phyloP scores from a whole-genome alignment of 2,888 invertebrate species.

The Eilema depressum region DNA sequence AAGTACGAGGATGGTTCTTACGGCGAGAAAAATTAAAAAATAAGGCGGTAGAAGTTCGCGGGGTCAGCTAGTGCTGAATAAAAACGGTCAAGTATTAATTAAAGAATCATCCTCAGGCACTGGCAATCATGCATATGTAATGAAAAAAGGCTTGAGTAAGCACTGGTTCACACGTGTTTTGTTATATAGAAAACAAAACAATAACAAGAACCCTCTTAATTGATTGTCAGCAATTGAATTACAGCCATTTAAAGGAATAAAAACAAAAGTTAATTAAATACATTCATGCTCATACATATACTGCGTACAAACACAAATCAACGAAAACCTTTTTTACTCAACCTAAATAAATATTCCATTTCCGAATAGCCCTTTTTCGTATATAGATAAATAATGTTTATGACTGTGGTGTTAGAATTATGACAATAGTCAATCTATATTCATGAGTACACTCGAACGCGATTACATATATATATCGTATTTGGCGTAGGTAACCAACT shows the following conservation, averaged over 20 bases:
- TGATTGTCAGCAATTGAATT: not conserved
- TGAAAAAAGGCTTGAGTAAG: not conserved
- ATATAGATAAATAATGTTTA: slow-evolving; percentile 7
- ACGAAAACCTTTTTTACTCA: not conserved
- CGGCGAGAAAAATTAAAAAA: too few species aligned
- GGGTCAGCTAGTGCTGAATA: too few species aligned
- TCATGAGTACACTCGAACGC: slow-evolving; percentile 4
- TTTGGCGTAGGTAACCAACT: not conserved
- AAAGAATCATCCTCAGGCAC: too few species aligned
- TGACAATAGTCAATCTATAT: slow-evolving; percentile 14
- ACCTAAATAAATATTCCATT: not conserved
- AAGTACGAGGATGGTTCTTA: too few species aligned
- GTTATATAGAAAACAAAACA: not conserved
- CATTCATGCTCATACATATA: not conserved
- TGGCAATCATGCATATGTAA: too few species aligned
- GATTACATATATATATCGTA: slow-evolving; percentile 7
- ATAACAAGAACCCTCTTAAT: not conserved
- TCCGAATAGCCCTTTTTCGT: not conserved
- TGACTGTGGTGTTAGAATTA: not conserved
- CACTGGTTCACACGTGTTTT: not conserved
- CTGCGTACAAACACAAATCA: not conserved
- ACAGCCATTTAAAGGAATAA: not conserved
- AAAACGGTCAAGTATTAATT: too few species aligned
- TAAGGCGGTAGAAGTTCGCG: too few species aligned
- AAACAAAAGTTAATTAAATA: not conserved